A percentile compares a stretch with the other conserved stretches of the same genome.
These are phyloP conservation scores for Agrotis ipsilon DNA, from an alignment of 2,888 invertebrate species.

Conservation along the genomic window DNA sequence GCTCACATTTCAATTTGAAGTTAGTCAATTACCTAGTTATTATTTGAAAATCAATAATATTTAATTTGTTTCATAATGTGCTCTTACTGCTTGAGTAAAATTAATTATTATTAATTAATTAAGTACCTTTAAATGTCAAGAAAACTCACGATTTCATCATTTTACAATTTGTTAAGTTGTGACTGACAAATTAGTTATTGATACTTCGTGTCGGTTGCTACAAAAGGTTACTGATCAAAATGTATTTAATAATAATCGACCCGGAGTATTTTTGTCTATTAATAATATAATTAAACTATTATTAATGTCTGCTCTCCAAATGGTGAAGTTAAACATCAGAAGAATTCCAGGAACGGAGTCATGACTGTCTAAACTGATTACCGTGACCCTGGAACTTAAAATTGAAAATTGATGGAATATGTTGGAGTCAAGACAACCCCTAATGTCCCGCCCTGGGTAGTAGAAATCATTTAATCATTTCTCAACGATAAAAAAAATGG, in stretches of 20 bases:
- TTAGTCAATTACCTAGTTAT: not conserved
- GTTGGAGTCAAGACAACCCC: too few relatives aligned
- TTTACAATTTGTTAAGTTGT: slow-evolving; percentile 15
- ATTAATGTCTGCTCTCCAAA: too few relatives aligned
- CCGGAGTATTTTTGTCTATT: too few relatives aligned
- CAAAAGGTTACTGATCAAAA: slow-evolving; percentile 1
- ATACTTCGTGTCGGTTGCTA: slow-evolving; percentile 4
- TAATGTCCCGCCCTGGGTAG: too few relatives aligned
- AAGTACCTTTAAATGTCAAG: slow-evolving; percentile 34
- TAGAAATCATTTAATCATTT: too few relatives aligned
- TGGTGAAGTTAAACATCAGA: too few relatives aligned
- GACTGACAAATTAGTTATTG: not conserved
- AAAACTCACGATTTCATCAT: slow-evolving; percentile 23
- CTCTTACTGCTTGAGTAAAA: not conserved
- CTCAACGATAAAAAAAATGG: not conserved
- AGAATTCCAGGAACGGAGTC: too few relatives aligned
- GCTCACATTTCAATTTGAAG: not conserved
- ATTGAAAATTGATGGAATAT: too few relatives aligned
- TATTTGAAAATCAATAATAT: slow-evolving; percentile 7
- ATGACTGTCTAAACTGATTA: too few relatives aligned
- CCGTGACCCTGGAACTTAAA: too few relatives aligned
- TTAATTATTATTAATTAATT: too few relatives aligned
- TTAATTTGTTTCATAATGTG: slow-evolving; percentile 11
- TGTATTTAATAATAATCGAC: not conserved
- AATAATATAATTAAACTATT: too few relatives aligned